Evolutionary conservation across 23 tunicate genomes (phyloP).

Genomic region (Ciona savignyi): DNA sequence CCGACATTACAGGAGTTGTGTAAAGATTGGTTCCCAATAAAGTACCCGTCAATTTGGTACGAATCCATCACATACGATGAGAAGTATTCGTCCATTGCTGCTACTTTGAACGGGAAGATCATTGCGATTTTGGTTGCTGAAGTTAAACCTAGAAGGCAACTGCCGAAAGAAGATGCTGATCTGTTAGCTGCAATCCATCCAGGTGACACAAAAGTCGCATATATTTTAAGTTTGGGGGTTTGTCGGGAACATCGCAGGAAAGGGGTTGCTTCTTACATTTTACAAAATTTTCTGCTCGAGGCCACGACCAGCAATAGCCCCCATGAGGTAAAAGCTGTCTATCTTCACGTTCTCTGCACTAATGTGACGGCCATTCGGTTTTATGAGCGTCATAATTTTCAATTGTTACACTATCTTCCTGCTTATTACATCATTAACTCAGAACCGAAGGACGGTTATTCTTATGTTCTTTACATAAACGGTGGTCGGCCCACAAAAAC

Average conservation of each 20-base stretch:
- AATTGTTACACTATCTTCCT: constrained; percentile 52
- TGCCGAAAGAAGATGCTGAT: constrained; percentile 57
- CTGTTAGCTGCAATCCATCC: constrained; percentile 38
- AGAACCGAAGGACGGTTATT: constrained; percentile 53
- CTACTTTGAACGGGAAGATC: constrained; percentile 44
- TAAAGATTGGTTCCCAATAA: constrained; percentile 77
- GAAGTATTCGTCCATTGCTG: constrained; percentile 72
- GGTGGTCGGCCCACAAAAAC: constrained; percentile 67
- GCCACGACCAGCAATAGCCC: not conserved
- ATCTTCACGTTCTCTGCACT: constrained; percentile 67
- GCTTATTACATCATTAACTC: constrained; percentile 74
- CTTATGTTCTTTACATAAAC: constrained; percentile 75
- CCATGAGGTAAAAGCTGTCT: constrained; percentile 57
- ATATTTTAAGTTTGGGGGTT: constrained; percentile 74
- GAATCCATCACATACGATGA: constrained; percentile 42
- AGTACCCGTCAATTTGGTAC: constrained; percentile 84
- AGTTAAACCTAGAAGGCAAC: constrained; percentile 70
- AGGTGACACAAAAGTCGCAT: constrained; percentile 62
- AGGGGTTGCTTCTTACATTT: constrained; percentile 60
- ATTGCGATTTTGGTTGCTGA: constrained; percentile 79
- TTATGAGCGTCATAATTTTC: constrained; percentile 60
- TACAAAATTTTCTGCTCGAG: constrained; percentile 34
- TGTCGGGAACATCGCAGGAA: constrained; percentile 34
- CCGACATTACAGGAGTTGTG: constrained; percentile 39
- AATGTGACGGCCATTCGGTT: constrained; percentile 65